Evolutionary conservation across 2,113 vertebrate species (phyloP).

Genomic region (Labeo catla): DNA sequence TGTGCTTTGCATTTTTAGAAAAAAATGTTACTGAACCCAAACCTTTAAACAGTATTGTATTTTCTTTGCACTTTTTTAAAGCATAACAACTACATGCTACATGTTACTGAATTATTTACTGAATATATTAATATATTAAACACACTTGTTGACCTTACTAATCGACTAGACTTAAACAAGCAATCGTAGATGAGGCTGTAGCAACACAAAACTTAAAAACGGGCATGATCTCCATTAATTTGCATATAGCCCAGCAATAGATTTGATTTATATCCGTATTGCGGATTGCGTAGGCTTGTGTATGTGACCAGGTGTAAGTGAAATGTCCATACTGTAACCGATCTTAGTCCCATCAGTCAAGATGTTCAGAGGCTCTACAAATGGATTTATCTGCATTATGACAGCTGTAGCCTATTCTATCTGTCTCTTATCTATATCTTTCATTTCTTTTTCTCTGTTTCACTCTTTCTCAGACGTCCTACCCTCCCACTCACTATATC

Average conservation of each 20-base stretch:
- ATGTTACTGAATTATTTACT: neutral
- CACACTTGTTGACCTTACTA: too few species aligned
- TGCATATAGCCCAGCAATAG: slow-evolving; percentile 1
- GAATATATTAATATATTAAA: neutral
- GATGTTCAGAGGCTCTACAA: neutral
- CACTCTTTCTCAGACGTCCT: slow-evolving; percentile 82
- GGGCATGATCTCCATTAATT: neutral
- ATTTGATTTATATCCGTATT: neutral
- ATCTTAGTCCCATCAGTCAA: neutral
- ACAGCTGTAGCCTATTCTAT: neutral
- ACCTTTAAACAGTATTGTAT: too few species aligned
- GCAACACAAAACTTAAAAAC: neutral
- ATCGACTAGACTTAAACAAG: neutral
- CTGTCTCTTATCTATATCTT: slow-evolving; percentile 17
- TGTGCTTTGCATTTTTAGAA: too few species aligned
- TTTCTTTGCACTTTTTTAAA: too few species aligned
- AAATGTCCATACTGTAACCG: neutral
- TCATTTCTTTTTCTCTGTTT: neutral
- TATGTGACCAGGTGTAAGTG: neutral
- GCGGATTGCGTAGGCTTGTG: neutral
- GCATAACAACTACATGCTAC: neutral
- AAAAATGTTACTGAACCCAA: too few species aligned
- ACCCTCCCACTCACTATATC: slow-evolving; percentile 97
- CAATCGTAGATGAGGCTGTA: neutral
- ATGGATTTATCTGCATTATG: neutral